Evolutionary conservation across 1,140 invertebrate genomes (phyloP), one percentile per base, ranked within the genome.

Genomic region (Diprion similis): DNA sequence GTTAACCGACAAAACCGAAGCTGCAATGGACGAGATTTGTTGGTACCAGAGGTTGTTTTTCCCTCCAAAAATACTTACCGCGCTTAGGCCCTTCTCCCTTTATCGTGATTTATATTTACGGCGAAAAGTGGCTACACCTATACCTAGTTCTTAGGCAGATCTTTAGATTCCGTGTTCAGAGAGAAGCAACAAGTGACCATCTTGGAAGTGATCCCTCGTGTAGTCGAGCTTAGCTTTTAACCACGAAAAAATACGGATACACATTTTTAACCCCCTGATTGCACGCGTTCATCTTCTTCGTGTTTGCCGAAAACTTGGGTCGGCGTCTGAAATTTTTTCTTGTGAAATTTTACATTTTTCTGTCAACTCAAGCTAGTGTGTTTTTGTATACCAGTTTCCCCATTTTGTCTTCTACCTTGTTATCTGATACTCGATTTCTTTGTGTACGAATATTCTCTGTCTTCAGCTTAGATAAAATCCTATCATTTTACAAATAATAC

Each of bases 11-110:
- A 37, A 37, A 37, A 37, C 24, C 24, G 13, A 37, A 24, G 24
- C 70, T 17, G 71, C 72, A 48, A 78, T 81, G 78, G 70, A 71
- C 10, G 78, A 79, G 24, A 71, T 72, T 10, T 77, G 77, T 71
- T 77, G 77, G 76, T 77, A 78, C 66, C 69, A 75, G 71, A 78
- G 78, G 79, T 81, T 77, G 72, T 71, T 70, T 73, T 77, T 59
- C 73, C 69, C 73, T 75, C 71, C 67, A 74, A 70, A 73, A 66
- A 71, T 67, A 51, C 46, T 19, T 1, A 37, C 24, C 6, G 24
- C 24, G 6, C 24, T 37, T 37, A 6, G 24, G 24, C 24, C 24
- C 24, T 37, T 37, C 24, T 37, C 24, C 24, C 24, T 37, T 37
- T 37, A 37, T 37, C 24, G 24, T 37, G 24, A 37, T 37, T 37